Conservation (phyloP, 2,113 vertebrate genomes). For the Phainopepla nitens region DNA sequence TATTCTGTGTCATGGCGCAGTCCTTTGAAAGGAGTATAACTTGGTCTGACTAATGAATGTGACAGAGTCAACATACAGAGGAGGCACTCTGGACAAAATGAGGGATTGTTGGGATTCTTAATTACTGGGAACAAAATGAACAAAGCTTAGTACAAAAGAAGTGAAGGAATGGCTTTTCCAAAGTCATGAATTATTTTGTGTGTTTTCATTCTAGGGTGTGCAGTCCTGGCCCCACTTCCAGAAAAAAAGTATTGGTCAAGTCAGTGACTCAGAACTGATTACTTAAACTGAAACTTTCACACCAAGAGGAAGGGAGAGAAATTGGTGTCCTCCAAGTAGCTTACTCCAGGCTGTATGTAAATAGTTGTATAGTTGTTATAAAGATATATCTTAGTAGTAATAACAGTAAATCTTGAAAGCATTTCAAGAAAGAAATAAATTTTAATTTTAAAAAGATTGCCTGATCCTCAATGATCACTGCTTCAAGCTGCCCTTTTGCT, state of each 20-base stretch:
- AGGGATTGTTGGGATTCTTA: neutral
- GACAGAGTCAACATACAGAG: neutral
- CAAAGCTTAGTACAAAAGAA: neutral
- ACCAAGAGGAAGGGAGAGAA: neutral
- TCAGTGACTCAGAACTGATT: neutral
- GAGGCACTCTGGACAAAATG: neutral
- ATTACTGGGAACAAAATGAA: neutral
- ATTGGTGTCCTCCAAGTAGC: neutral
- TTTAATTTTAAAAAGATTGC: neutral
- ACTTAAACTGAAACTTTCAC: neutral
- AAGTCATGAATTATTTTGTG: neutral
- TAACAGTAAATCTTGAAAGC: neutral
- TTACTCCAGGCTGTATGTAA: neutral
- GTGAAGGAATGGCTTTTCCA: neutral
- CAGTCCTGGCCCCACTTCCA: neutral
- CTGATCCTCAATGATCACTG: neutral
- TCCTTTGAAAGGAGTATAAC: neutral
- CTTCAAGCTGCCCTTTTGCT: neutral
- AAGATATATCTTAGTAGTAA: neutral
- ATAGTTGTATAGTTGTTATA: neutral
- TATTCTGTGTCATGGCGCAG: neutral
- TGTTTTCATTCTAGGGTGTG: neutral
- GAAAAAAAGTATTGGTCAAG: neutral
- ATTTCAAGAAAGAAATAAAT: neutral
- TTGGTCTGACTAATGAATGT: neutral